Evolutionary conservation across 2,113 vertebrate species (phyloP).

Genomic region (Athene cunicularia): DNA sequence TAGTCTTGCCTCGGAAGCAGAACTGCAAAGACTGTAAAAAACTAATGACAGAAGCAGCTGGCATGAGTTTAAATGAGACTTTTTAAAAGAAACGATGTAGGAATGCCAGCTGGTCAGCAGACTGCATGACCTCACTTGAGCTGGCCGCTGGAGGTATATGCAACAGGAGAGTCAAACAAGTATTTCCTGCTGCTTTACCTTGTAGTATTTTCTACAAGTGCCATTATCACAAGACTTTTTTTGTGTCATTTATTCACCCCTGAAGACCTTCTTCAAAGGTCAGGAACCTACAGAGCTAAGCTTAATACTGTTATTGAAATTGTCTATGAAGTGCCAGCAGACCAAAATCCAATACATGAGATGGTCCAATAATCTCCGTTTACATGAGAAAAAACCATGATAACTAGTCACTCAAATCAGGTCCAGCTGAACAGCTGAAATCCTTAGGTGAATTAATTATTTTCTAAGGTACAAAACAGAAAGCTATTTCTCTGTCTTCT

Average conservation of each 20-base stretch:
- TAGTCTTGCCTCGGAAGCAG: neutral
- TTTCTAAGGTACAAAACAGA: neutral
- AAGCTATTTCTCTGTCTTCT: neutral
- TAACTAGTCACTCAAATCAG: neutral
- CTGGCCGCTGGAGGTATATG: neutral
- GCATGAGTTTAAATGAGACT: neutral
- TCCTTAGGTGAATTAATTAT: neutral
- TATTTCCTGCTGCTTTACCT: neutral
- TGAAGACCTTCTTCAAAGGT: neutral
- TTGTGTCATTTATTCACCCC: neutral
- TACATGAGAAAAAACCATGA: neutral
- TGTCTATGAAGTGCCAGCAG: neutral
- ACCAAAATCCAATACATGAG: neutral
- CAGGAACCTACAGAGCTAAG: neutral
- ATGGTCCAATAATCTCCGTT: neutral
- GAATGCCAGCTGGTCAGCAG: conserved; percentile 19
- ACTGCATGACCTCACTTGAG: neutral
- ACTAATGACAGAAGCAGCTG: neutral
- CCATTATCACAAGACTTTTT: neutral
- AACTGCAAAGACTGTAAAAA: neutral
- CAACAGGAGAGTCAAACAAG: neutral
- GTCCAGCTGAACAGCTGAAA: neutral
- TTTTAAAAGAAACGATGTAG: neutral
- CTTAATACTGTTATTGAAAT: neutral
- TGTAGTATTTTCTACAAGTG: neutral